Evolutionary conservation across 2,888 invertebrate species (phyloP).

Genomic region (Morinoia aosen): DNA sequence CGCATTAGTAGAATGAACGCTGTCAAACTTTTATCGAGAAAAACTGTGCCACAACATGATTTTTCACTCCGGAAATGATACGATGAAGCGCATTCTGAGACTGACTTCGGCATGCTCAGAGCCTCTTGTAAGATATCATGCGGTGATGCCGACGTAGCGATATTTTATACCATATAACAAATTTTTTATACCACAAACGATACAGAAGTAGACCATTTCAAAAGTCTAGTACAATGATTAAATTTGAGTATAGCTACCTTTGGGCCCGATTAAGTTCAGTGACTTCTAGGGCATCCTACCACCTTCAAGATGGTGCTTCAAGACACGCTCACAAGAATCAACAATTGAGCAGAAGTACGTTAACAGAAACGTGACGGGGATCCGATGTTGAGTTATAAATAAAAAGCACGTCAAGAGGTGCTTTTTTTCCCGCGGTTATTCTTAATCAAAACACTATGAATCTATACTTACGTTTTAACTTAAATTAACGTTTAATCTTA

Average conservation of each 20-base stretch:
- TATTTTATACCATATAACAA: too few species aligned
- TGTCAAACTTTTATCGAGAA: not conserved
- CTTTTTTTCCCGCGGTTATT: too few species aligned
- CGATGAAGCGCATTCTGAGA: not conserved
- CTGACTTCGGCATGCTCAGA: not conserved
- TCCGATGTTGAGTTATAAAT: not conserved
- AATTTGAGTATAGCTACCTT: too few species aligned
- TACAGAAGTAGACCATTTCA: too few species aligned
- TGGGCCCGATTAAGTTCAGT: too few species aligned
- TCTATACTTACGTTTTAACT: too few species aligned
- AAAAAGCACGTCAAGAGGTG: not conserved
- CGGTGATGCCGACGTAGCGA: not conserved
- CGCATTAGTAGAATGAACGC: not conserved
- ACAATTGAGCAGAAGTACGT: not conserved
- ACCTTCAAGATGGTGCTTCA: not conserved
- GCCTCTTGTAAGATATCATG: not conserved
- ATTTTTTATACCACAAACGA: too few species aligned
- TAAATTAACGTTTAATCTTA: too few species aligned
- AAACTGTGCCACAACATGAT: not conserved
- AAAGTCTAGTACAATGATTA: too few species aligned
- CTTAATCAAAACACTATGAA: too few species aligned
- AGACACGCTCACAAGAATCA: not conserved
- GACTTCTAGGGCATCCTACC: too few species aligned
- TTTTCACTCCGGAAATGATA: not conserved
- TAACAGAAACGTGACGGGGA: not conserved